These are phyloP conservation scores for Euphonia xanthogaster DNA, from an alignment of 2,797 vertebrate genomes.

Conservation along the genomic window DNA sequence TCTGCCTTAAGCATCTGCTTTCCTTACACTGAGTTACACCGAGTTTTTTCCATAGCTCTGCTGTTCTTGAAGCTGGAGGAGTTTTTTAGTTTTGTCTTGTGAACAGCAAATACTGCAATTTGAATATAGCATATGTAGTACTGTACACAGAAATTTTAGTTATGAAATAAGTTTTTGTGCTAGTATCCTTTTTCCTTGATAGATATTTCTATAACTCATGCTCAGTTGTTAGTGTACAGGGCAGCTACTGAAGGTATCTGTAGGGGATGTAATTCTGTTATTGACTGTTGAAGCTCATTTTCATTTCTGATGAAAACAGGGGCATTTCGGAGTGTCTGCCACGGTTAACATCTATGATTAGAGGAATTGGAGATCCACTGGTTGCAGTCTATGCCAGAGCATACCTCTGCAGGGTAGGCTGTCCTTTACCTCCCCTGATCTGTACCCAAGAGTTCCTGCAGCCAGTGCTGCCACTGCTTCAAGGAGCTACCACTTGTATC, in stretches of 20 bases:
- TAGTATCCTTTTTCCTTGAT: background rate
- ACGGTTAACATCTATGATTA: slow-evolving; percentile 88
- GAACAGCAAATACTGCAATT: background rate
- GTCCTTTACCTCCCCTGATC: background rate
- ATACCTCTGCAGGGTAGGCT: slow-evolving; percentile 93
- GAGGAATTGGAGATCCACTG: slow-evolving; percentile 94
- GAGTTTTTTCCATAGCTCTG: background rate
- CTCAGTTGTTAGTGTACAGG: background rate
- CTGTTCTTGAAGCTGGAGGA: background rate
- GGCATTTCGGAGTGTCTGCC: slow-evolving; percentile 93
- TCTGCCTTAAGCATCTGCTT: background rate
- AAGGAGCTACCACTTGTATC: background rate
- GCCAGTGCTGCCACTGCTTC: background rate
- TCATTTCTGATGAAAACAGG: slow-evolving; percentile 69
- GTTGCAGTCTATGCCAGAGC: slow-evolving; percentile 93
- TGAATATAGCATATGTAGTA: background rate
- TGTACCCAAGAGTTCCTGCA: background rate
- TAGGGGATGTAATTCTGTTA: background rate
- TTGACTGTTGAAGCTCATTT: background rate
- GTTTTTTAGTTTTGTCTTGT: background rate
- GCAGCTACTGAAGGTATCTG: background rate
- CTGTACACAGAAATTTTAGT: background rate
- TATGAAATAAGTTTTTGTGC: background rate
- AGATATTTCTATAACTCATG: background rate
- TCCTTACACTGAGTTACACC: background rate